Evolutionary conservation across 2,113 vertebrate genomes (phyloP).

Genomic region (Passerina amoena): DNA sequence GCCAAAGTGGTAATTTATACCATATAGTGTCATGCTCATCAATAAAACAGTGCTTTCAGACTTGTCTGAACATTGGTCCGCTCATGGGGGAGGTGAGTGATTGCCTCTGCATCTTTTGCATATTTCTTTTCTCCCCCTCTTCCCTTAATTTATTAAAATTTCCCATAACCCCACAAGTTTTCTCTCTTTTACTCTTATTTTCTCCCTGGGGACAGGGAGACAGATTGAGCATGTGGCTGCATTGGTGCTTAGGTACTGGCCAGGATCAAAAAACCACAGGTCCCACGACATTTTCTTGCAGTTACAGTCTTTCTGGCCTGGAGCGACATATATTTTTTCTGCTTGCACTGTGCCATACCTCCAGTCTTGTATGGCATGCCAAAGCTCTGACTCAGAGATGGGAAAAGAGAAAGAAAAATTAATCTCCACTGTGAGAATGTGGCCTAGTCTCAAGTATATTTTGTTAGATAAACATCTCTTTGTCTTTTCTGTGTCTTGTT

Average conservation of each 20-base stretch:
- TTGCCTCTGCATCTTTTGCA: background rate
- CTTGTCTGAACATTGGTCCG: background rate
- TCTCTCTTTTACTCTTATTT: background rate
- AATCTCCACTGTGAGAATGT: background rate
- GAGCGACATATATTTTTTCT: background rate
- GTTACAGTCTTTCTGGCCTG: background rate
- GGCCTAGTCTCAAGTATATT: background rate
- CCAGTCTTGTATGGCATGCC: background rate
- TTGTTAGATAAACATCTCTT: background rate
- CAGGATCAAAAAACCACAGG: background rate
- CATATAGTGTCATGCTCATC: fast-evolving
- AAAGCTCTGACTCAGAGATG: background rate
- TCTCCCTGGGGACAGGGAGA: background rate
- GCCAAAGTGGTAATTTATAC: background rate
- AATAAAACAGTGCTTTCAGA: background rate
- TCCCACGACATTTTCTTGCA: background rate
- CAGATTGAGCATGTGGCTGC: background rate
- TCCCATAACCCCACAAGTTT: background rate
- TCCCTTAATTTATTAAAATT: background rate
- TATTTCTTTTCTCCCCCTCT: fast-evolving
- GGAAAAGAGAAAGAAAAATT: background rate
- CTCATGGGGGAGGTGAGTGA: background rate
- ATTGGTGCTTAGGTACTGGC: background rate
- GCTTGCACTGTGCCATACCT: fast-evolving
- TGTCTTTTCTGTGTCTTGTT: background rate